A percentile compares a stretch with the other conserved stretches of the same genome.
These are phyloP conservation scores for Crossocerus cetratus DNA, from an alignment of 2,888 invertebrate genomes.

Conservation along the genomic window DNA sequence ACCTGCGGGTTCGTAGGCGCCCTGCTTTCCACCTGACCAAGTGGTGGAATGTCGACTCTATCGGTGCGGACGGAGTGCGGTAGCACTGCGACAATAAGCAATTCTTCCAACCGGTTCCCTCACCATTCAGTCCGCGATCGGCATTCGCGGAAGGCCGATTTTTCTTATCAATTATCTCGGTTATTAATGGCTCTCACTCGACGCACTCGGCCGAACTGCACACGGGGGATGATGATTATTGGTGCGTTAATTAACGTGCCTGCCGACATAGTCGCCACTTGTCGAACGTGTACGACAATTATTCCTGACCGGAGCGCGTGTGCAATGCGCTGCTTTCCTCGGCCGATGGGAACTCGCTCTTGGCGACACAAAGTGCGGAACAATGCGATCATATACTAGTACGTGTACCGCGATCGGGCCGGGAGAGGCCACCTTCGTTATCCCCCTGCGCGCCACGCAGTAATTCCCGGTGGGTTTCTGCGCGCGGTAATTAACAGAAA, in stretches of 20 bases:
- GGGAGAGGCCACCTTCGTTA: constrained; percentile 27
- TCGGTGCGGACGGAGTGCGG: not conserved
- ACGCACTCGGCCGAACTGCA: not conserved
- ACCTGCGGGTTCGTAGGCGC: not conserved
- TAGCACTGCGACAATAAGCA: not conserved
- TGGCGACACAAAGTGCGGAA: too few relatives aligned
- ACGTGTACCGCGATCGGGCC: too few relatives aligned
- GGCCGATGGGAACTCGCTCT: too few relatives aligned
- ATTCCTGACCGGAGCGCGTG: constrained; percentile 13
- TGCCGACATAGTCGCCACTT: constrained; percentile 16
- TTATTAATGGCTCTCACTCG: not conserved
- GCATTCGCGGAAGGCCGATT: constrained; percentile 1
- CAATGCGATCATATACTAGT: constrained; percentile 34
- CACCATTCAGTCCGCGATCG: constrained; percentile 6
- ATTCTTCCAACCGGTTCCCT: constrained; percentile 5
- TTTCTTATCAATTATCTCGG: constrained; percentile 30
- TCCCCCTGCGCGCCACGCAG: not conserved
- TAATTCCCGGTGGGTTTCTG: constrained; percentile 29
- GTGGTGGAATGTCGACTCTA: not conserved
- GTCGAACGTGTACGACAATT: constrained; percentile 6
- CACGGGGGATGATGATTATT: constrained; percentile 24
- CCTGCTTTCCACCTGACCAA: not conserved
- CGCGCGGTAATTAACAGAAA: constrained; percentile 69
- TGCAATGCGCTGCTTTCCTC: too few relatives aligned
- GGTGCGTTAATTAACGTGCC: constrained; percentile 40